Percentiles rank a stretch among this genome's conserved stretches.
phyloP scores from a whole-genome alignment of 1,140 invertebrate species.

The Macrocentrus cingulum region DNA sequence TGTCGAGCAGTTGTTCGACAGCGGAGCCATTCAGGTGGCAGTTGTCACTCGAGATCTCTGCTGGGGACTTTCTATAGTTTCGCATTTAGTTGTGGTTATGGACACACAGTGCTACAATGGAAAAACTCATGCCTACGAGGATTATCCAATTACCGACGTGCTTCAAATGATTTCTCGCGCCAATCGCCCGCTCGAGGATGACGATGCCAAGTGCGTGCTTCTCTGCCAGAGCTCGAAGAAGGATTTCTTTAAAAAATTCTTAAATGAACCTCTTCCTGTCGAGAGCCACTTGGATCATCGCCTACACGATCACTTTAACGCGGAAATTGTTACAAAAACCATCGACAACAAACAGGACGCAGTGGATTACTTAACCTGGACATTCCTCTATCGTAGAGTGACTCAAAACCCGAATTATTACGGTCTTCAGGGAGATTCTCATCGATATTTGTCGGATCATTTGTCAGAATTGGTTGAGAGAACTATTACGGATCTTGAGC shows the following conservation, averaged over 20 bases:
- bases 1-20: conserved; percentile 91
- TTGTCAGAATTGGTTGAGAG: conserved; percentile 97
- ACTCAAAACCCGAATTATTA: conserved; percentile 99
- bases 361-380: conserved; percentile 99
- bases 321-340: conserved; percentile 99
- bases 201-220: conserved; percentile 94
- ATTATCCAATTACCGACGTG: conserved; percentile 96
- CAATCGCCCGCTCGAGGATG: conserved; percentile 86
- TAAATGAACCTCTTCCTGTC: conserved; percentile 97
- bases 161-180: conserved; percentile 96
- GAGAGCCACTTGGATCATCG: conserved; percentile 96
- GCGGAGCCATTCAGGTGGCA: conserved; percentile 90
- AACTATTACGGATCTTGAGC: conserved; percentile 92
- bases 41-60: conserved; percentile 89
- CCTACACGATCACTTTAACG: conserved; percentile 99
- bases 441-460: conserved; percentile 96
- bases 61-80: conserved; percentile 86
- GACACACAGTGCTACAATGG: conserved; percentile 98
- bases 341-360: conserved; percentile 99
- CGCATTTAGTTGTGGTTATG: conserved; percentile 95
- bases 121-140: conserved; percentile 90
- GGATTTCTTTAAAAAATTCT: conserved; percentile 98
- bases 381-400: conserved; percentile 93
- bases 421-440: conserved; percentile 94
- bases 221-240: conserved; percentile 98